These are phyloP conservation scores for Papilio protenor DNA, from an alignment of 2,888 invertebrate genomes.

Conservation along the genomic window DNA sequence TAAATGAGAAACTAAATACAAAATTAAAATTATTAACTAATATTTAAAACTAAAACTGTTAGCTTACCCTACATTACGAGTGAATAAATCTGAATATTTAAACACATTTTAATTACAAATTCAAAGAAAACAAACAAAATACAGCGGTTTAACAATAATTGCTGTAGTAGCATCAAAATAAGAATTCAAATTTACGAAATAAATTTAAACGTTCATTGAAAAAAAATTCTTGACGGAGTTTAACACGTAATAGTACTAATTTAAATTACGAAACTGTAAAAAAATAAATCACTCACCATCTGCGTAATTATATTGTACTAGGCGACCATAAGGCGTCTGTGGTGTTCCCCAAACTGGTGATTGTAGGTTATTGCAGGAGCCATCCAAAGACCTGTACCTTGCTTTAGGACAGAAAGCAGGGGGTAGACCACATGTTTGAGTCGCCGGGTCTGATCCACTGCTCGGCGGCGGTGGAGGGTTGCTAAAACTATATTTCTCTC, in stretches of 20 bases:
- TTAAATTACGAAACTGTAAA: neutral
- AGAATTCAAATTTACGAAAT: neutral
- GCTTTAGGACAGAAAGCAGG: slow-evolving; percentile 79
- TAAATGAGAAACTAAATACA: too few relatives aligned
- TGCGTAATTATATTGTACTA: slow-evolving; percentile 86
- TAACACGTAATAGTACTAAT: too few relatives aligned
- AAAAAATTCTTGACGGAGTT: too few relatives aligned
- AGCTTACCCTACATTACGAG: neutral
- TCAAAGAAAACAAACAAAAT: neutral
- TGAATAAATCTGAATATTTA: neutral
- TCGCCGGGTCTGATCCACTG: slow-evolving; percentile 69
- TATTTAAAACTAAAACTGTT: neutral
- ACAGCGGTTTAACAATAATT: neutral
- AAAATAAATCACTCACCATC: slow-evolving; percentile 82
- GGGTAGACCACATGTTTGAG: slow-evolving; percentile 78
- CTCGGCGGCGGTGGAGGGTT: slow-evolving; percentile 75
- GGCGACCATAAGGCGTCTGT: slow-evolving; percentile 87
- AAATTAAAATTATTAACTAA: neutral
- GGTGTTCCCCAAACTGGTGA: slow-evolving; percentile 93
- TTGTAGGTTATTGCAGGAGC: slow-evolving; percentile 96
- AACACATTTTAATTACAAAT: neutral
- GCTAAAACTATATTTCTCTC: slow-evolving; percentile 65
- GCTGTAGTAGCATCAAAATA: neutral
- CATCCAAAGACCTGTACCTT: slow-evolving; percentile 91
- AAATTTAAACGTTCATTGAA: neutral